Percentiles rank a stretch among this genome's conserved stretches.
phyloP scores from a whole-genome alignment of 2,113 vertebrate species.

The Silurus meridionalis region DNA sequence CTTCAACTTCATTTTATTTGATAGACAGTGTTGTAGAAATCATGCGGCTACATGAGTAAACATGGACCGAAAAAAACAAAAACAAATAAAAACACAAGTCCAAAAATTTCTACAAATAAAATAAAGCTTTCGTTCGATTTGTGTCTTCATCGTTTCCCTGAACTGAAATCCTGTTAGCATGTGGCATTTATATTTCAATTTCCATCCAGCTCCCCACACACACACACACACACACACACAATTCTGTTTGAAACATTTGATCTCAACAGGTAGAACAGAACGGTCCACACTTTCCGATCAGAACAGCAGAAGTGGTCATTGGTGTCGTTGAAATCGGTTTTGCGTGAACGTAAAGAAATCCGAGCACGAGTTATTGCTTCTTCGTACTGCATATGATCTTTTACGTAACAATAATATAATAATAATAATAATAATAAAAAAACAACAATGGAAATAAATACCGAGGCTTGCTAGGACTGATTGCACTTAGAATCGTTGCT shows the following conservation, averaged over 20 bases:
- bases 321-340: slow-evolving; percentile 37
- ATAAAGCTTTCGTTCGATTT: slow-evolving; percentile 69
- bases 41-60: slow-evolving; percentile 65
- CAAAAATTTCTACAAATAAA: slow-evolving; percentile 54
- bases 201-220: neutral
- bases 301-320: slow-evolving; percentile 68
- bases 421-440: slow-evolving; percentile 75
- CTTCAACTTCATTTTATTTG: slow-evolving; percentile 28
- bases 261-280: slow-evolving; percentile 35
- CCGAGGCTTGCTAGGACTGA: slow-evolving; percentile 83
- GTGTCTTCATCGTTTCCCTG: slow-evolving; percentile 56
- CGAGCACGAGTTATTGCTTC: slow-evolving; percentile 76
- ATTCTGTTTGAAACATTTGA: slow-evolving; percentile 49
- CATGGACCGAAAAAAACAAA: slow-evolving; percentile 47
- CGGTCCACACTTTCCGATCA: slow-evolving; percentile 54
- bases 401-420: slow-evolving; percentile 72
- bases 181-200: neutral
- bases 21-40: slow-evolving; percentile 67
- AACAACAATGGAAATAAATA: slow-evolving; percentile 77
- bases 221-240: slow-evolving; percentile 21
- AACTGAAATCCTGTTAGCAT: slow-evolving; percentile 53
- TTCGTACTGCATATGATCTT: slow-evolving; percentile 79
- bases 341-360: slow-evolving; percentile 23
- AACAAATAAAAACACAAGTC: slow-evolving; percentile 48
- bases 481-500: slow-evolving; percentile 83